Percentiles rank a stretch among this genome's conserved stretches.
These are phyloP conservation scores for Blastobasis lacticolella DNA, from an alignment of 2,888 invertebrate species.

Conservation along the genomic window DNA sequence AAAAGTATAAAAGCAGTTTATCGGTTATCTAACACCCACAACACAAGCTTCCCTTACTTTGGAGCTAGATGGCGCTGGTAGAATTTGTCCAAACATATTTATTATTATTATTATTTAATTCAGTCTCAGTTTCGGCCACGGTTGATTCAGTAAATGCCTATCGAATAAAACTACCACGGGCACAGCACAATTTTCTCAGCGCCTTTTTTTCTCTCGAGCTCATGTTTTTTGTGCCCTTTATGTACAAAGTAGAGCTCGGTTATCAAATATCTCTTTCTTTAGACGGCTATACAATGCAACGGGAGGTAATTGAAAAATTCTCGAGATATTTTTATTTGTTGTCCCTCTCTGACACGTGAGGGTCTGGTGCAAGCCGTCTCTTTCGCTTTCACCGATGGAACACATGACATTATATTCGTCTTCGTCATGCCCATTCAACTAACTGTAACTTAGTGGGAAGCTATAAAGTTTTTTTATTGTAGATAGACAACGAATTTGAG, in stretches of 20 bases:
- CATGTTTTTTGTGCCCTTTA: too few species aligned
- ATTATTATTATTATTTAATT: too few species aligned
- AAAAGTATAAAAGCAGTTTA: too few species aligned
- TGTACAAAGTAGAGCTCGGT: constrained; percentile 4
- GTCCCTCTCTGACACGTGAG: constrained; percentile 11
- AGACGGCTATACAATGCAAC: constrained; percentile 13
- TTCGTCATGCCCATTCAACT: constrained; percentile 21
- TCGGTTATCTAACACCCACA: too few species aligned
- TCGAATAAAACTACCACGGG: too few species aligned
- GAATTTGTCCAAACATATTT: too few species aligned
- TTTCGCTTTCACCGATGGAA: constrained; percentile 21
- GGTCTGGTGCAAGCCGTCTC: constrained; percentile 17
- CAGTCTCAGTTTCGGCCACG: too few species aligned
- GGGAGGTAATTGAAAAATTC: constrained; percentile 31
- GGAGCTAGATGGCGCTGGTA: too few species aligned
- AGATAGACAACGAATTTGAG: neutral
- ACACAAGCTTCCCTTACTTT: too few species aligned
- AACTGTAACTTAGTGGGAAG: constrained; percentile 20
- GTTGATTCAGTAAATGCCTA: too few species aligned
- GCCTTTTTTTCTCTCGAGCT: too few species aligned
- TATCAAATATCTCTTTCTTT: constrained; percentile 12
- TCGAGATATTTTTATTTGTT: constrained; percentile 17
- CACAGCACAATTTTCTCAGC: too few species aligned
- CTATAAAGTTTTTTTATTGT: constrained; percentile 16
- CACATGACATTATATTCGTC: constrained; percentile 19